Evolutionary conservation across 2,113 vertebrate genomes (phyloP).

Genomic region (Callorhinus ursinus): DNA sequence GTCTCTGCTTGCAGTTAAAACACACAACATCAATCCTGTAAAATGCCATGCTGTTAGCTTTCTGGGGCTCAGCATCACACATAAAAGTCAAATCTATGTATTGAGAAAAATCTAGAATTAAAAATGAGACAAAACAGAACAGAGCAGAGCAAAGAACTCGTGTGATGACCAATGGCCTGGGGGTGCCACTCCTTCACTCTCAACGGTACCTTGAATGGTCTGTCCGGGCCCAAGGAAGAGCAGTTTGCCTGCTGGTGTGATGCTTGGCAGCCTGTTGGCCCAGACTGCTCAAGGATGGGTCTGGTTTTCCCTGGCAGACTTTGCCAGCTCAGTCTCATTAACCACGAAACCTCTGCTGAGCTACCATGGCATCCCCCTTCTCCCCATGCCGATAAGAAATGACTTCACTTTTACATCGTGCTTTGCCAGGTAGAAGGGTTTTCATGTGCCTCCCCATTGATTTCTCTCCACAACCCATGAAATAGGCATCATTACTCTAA

Average conservation of each 20-base stretch:
- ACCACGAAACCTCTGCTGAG: conserved; percentile 3
- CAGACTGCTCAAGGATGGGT: background rate
- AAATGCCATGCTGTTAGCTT: conserved; percentile 83
- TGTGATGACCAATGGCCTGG: background rate
- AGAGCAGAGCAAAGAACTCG: conserved; percentile 2
- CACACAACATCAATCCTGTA: conserved; percentile 66
- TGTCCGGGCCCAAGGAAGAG: conserved; percentile 51
- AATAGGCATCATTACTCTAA: background rate
- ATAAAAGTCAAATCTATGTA: conserved; percentile 14
- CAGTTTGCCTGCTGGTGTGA: background rate
- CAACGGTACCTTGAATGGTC: conserved; percentile 68
- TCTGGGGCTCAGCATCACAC: conserved; percentile 69
- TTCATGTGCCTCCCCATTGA: background rate
- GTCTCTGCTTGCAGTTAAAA: conserved; percentile 73
- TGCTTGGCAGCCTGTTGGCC: conserved; percentile 52
- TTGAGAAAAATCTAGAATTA: conserved; percentile 47
- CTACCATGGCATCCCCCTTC: background rate
- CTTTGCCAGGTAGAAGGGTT: background rate
- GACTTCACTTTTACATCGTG: background rate
- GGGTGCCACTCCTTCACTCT: conserved; percentile 46
- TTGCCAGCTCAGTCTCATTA: background rate
- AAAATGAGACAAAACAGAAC: conserved; percentile 30
- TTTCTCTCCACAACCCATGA: background rate
- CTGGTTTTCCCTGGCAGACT: background rate
- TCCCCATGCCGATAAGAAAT: background rate